Percentiles rank a stretch among this genome's conserved stretches.
Conservation (phyloP, 2,113 vertebrate genomes). For the Platysteira castanea region DNA sequence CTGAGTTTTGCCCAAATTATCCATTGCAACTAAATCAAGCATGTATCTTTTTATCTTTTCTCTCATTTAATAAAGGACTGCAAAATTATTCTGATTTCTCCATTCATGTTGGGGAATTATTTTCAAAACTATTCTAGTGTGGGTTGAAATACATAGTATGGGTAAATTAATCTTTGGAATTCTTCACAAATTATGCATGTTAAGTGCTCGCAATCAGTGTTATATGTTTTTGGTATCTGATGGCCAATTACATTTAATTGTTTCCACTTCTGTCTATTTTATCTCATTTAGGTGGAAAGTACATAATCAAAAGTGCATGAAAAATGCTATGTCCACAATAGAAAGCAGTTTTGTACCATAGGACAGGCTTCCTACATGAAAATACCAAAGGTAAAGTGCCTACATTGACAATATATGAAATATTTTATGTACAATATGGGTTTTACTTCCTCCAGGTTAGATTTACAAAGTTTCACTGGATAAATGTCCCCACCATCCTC, state of each 20-base stretch:
- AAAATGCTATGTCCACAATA: neutral
- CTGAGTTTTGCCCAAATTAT: neutral
- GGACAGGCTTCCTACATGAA: neutral
- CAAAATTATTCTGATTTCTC: neutral
- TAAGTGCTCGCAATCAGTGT: neutral
- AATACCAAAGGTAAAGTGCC: neutral
- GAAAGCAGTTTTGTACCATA: neutral
- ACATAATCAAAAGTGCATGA: neutral
- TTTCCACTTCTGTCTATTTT: neutral
- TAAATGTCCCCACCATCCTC: neutral
- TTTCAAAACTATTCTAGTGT: neutral
- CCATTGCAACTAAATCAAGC: neutral
- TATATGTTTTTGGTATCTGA: neutral
- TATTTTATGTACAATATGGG: neutral
- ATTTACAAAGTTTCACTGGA: neutral
- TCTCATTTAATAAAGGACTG: neutral
- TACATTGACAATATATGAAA: neutral
- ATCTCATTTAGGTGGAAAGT: neutral
- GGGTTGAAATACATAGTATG: neutral
- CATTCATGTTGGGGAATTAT: neutral
- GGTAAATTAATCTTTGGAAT: neutral
- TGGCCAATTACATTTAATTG: neutral
- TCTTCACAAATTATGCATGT: neutral
- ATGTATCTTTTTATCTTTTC: neutral
- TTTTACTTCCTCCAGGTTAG: neutral